Base-by-base conservation (phyloP, 2,888 invertebrate species). In the Galerucella pusilla region DNA sequence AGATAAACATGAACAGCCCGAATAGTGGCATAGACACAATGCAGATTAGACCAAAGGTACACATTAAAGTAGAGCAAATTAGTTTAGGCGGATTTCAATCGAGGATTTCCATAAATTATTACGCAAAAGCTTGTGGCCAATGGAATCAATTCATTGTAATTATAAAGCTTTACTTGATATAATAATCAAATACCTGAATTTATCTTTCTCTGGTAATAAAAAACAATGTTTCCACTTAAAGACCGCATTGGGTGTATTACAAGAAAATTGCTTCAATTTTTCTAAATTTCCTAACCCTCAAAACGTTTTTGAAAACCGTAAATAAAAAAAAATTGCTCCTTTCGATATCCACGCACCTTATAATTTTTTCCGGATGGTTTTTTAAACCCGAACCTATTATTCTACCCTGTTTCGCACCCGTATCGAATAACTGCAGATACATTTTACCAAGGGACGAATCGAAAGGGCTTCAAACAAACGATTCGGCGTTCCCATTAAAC, bases 11-110 rank as follows among this genome's bases (percentile, higher is more conserved):
- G 28, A 28, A 28, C 28, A 28, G 28, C 63, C 45, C 35, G 42
- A 28, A 35, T n/a, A 45, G 28, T 14, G 0, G 14, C 60, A 7
- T 25, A 60, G 10, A 25, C 28, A 60, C 10, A 57, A 61, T 69
- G 68, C 60, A 69, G 46, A 42, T 69, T 61, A 60, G 16, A 60
- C 60, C 60, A 46, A 69, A 70, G 61, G n/a, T 25, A 61, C 61
- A 70, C 69, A 70, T 63, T 70, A 70, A 70, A 70, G 25, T 70
- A 63, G 63, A 70, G 69, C 52, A 63, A 70, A 70, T 63, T 70
- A 70, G 69, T 70, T 70, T 61, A 63, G 69, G 61, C 63, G 52
- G 69, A 70, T 70, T 70, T 28, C 61, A 63, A 61, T 67, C 28
- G 52, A 25, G 14, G 57, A 67, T 54, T 67, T 52, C 52, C 66